Evolutionary conservation across 2,797 vertebrate genomes (phyloP), one percentile per base, ranked within the genome.

Genomic region (Pelochelys cantorii): DNA sequence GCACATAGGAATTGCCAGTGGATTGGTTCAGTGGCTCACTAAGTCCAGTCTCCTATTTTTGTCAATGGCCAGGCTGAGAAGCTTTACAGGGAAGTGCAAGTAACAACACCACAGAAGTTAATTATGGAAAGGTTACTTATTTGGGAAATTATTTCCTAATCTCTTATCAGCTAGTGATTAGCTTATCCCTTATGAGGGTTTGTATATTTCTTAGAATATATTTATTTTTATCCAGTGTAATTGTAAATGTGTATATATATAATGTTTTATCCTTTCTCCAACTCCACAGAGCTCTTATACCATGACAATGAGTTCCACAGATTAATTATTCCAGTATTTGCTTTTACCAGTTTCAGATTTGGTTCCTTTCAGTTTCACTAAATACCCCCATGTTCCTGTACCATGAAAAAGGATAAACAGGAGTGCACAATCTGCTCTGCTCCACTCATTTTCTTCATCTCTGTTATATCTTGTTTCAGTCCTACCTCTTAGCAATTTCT

Each of bases 251-350:
- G 75, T 93, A 25, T 57, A n/a, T 3, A 0, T 77, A 53, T 48
- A 60, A 55, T 86, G 60, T 1, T 74, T 92, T 81, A 17, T 75
- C 82, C 62, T 62, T 10, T 54, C 75, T 83, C 17, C 55, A 92
- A 90, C 88, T 81, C 80, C 37, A 4, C 80, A 4, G 56, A 56
- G 75, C 74, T 84, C 31, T 89, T 29, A 60, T 34, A 87, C 91
- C 84, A 84, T 62, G 90, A 68, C 52, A 79, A 31, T 29, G 20
- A 1, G 0, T 79, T 90, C 68, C n/a, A 42, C 0, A 6, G 75
- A 62, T 93, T 93, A 93, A 94, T 93, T 91, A 62, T 88, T 85
- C 87, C 84, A 74, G 59, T 34, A 20, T 89, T 95, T 95, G 53
- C 84, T 78, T 91, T 79, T 52, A 81, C 87, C 75, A 0, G 0